Conservation (phyloP, 2,888 invertebrate genomes). For the Phyllotreta striolata region DNA sequence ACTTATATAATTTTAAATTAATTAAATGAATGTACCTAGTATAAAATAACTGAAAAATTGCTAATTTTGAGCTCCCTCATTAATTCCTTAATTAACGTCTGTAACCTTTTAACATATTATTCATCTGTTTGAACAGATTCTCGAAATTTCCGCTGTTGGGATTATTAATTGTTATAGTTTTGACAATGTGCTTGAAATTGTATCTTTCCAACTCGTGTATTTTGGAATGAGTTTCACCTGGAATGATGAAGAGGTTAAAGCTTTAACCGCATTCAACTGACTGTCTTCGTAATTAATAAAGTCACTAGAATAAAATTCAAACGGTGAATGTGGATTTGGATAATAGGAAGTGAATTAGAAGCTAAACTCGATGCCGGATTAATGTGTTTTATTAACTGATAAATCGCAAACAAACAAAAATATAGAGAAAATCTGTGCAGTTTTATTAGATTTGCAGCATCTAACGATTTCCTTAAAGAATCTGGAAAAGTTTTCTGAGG, state of each 20-base stretch:
- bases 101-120: conserved; percentile 60
- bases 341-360: not conserved
- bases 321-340: not conserved
- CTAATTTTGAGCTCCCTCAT: conserved; percentile 55
- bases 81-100: conserved; percentile 62
- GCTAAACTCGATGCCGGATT: not conserved
- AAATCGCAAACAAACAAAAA: not conserved
- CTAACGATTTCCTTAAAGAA: conserved; percentile 27
- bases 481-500: conserved; percentile 31
- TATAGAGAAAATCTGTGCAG: conserved; percentile 12
- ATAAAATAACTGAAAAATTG: conserved; percentile 35
- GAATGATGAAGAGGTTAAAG: conserved; percentile 12
- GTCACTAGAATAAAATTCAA: not conserved
- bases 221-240: conserved; percentile 32
- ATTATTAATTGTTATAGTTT: conserved; percentile 60
- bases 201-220: conserved; percentile 38
- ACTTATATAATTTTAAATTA: no score
- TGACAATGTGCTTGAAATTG: conserved; percentile 55
- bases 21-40: not conserved
- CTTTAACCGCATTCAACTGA: conserved; percentile 4
- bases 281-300: conserved; percentile 3
- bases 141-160: conserved; percentile 49
- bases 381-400: no score
- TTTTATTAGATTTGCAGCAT: conserved; percentile 21
- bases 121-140: conserved; percentile 56